Percentiles rank a stretch among this genome's conserved stretches.
These are phyloP conservation scores for Gymnocephalus cernua DNA, from an alignment of 2,113 vertebrate genomes.

Conservation along the genomic window DNA sequence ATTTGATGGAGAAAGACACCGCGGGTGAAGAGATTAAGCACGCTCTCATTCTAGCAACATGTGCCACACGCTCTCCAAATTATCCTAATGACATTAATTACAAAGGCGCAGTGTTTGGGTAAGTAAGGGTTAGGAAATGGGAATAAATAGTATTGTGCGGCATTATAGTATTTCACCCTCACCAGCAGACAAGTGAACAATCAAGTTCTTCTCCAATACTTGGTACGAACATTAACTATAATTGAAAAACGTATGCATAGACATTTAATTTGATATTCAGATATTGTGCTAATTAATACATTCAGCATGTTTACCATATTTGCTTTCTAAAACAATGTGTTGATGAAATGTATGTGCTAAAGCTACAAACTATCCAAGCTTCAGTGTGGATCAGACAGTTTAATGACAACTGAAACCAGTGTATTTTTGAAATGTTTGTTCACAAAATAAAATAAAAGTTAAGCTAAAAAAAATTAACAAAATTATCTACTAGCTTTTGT, in stretches of 20 bases:
- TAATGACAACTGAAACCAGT: not conserved
- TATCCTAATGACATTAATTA: conserved; percentile 78
- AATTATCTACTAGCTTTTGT: not conserved
- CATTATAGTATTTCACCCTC: conserved; percentile 7
- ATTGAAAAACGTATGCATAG: not conserved
- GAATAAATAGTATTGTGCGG: conserved; percentile 49
- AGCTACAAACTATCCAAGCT: not conserved
- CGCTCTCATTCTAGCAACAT: conserved; percentile 70
- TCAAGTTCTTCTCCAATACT: not conserved
- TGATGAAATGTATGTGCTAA: not conserved
- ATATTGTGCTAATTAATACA: not conserved
- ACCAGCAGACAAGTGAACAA: not conserved
- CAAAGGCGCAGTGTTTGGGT: conserved; percentile 67
- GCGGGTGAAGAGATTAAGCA: conserved; percentile 73
- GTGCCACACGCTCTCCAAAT: conserved; percentile 66
- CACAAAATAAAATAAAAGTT: not conserved
- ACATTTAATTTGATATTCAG: not conserved
- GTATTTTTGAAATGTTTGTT: conserved; percentile 15
- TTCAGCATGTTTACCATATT: not conserved
- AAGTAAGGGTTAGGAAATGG: conserved; percentile 66
- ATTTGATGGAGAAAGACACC: conserved; percentile 71
- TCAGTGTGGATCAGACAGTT: not conserved
- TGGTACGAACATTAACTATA: not conserved
- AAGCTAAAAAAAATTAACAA: conserved; percentile 18
- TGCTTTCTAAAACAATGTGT: not conserved